A percentile compares a stretch with the other conserved stretches of the same genome.
Evolutionary conservation across 2,888 invertebrate species (phyloP).

Genomic region (Dolichopus griseipennis): DNA sequence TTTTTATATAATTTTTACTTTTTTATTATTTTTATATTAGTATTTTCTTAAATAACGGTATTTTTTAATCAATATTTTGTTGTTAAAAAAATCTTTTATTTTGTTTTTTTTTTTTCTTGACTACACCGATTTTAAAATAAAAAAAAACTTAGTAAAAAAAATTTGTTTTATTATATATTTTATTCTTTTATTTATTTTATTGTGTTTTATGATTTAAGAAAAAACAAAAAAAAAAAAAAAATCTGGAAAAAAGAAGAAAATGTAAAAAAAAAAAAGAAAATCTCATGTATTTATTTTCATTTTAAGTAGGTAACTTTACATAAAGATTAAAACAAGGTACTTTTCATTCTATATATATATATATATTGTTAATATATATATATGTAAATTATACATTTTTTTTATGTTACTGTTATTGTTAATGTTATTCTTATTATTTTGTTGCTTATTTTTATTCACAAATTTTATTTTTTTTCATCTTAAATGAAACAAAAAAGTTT

Average conservation of each 20-base stretch:
- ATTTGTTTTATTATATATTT: not conserved
- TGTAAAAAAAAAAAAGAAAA: not conserved
- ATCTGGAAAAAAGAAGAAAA: not conserved
- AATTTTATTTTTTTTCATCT: not conserved
- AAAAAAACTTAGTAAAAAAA: not conserved
- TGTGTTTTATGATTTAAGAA: not conserved
- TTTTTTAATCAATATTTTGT: not conserved
- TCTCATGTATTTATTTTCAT: slow-evolving; percentile 12
- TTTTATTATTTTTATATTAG: too few species aligned
- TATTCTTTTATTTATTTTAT: not conserved
- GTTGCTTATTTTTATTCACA: not conserved
- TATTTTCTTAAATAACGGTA: too few species aligned
- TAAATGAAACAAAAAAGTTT: slow-evolving; percentile 2
- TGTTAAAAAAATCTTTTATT: not conserved
- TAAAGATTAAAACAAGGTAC: slow-evolving; percentile 12
- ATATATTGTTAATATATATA: not conserved
- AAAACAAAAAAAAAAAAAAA: not conserved
- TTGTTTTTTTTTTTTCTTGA: not conserved
- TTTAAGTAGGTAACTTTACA: slow-evolving; percentile 12
- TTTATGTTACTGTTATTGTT: too few species aligned
- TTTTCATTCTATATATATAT: not conserved
- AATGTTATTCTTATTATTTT: too few species aligned
- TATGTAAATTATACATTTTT: too few species aligned
- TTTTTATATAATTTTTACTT: too few species aligned
- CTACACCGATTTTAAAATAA: not conserved